Base-by-base conservation (phyloP, 2,113 vertebrate genomes). In the Hoplias malabaricus region DNA sequence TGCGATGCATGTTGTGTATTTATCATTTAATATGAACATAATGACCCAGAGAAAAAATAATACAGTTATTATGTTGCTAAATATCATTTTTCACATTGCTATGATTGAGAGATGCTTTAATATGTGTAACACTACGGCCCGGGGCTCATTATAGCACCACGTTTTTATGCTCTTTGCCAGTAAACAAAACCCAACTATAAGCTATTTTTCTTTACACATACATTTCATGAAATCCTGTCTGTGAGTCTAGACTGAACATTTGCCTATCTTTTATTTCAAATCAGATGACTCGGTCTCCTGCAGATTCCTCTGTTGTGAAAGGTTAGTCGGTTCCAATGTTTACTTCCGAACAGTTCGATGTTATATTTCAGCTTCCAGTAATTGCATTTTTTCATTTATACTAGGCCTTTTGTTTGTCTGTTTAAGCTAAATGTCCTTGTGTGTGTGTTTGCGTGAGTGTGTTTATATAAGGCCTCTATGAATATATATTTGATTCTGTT, bases 261-360 rank as follows among this genome's bases (percentile, higher is more conserved):
- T 36, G 29, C 9, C 2, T 13, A 19, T 50, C 2, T 50, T 57
- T 71, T n/a, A n/a, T 42, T 73, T 59, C 14, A 72, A 27, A 43
- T n/a, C 38, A 61, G 25, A 16, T 10, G 19, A n/a, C 9, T 33
- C 12, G 4, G 33, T 78, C 38, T 36, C 33, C 34, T 42, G 36
- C 48, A 29, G 43, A 16, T 4, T 29, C 56, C 33, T 7, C 54
- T 53, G 23, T 5, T 46, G 66, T 38, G 2, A 61, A 70, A 62
- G 54, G 66, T 77, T n/a, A n/a, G 57, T 71, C 40, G 2, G 59
- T 56, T 62, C 8, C 25, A 48, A 70, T 70, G 9, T 31, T 63
- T 53, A 4, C 53, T 61, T 73, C 43, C 29, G 34, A 48, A 48
- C 9, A 9, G 13, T 6, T 16, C 7, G 19, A 71, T 19, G 23